Conservation (phyloP, 1,140 invertebrate species). For the Adoxophyes honmai region DNA sequence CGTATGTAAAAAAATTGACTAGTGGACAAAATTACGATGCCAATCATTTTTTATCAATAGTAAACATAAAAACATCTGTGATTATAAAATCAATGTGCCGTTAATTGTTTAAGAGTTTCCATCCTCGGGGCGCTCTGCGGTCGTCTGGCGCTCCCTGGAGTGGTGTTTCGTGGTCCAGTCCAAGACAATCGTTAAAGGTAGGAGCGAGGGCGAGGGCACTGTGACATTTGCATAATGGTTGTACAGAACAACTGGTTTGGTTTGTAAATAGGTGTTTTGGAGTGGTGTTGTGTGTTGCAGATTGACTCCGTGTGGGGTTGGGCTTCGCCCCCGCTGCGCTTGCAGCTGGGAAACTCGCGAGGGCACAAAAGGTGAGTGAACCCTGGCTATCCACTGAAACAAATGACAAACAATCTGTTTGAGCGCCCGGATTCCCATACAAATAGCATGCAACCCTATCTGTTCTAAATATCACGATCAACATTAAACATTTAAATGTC, state of each 20-base stretch:
- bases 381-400: conserved; percentile 12
- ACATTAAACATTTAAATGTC: no score
- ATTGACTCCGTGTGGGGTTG: conserved; percentile 95
- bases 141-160: conserved; percentile 44
- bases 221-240: conserved; percentile 60
- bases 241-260: conserved; percentile 30
- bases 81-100: conserved; percentile 60
- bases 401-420: neutral
- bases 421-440: no score
- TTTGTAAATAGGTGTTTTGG: conserved; percentile 16
- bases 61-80: conserved; percentile 66
- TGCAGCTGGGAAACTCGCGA: conserved; percentile 84
- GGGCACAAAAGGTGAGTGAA: conserved; percentile 76
- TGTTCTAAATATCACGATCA: no score
- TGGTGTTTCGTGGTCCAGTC: conserved; percentile 46
- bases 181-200: conserved; percentile 67
- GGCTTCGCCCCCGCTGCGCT: conserved; percentile 92
- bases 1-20: conserved; percentile 35
- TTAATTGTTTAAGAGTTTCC: conserved; percentile 34
- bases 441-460: no score
- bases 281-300: conserved; percentile 67
- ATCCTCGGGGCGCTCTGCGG: conserved; percentile 45
- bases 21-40: conserved; percentile 44
- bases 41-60: conserved; percentile 43
- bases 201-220: conserved; percentile 37